Percentiles rank a stretch among this genome's conserved stretches.
phyloP scores from a whole-genome alignment of 2,113 vertebrate species.

The Dasyornis broadbenti region DNA sequence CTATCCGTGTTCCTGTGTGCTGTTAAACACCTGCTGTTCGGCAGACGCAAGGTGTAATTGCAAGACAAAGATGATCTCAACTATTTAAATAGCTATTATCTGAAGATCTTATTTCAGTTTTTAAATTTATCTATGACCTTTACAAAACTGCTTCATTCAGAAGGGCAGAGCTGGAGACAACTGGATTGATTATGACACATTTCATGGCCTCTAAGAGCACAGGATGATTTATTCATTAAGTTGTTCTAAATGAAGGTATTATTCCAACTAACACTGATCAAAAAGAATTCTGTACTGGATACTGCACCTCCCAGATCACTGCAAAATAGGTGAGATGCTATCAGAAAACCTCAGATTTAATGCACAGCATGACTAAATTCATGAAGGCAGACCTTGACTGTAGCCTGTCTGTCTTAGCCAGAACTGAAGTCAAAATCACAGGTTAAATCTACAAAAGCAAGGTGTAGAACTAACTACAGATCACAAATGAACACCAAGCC shows the following conservation, averaged over 20 bases:
- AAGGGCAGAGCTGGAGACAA: neutral
- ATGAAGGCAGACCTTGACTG: neutral
- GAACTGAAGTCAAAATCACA: neutral
- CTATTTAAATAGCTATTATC: neutral
- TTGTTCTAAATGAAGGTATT: neutral
- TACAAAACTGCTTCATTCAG: neutral
- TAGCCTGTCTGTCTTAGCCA: neutral
- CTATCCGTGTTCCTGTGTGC: neutral
- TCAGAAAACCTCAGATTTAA: neutral
- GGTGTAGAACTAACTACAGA: neutral
- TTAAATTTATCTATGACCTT: neutral
- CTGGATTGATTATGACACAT: neutral
- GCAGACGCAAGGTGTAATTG: neutral
- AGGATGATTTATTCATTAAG: neutral
- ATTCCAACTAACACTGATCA: neutral
- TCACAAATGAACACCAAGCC: conserved; percentile 2
- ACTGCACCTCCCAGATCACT: neutral
- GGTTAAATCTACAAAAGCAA: neutral
- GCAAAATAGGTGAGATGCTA: neutral
- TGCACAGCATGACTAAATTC: neutral
- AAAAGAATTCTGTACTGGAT: neutral
- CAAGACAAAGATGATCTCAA: neutral
- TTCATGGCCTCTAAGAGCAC: neutral
- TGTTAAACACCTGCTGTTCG: neutral
- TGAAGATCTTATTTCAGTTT: neutral